Evolutionary conservation across 1,140 invertebrate genomes (phyloP), one percentile per base, ranked within the genome.

Genomic region (Hypsibius dujardini): DNA sequence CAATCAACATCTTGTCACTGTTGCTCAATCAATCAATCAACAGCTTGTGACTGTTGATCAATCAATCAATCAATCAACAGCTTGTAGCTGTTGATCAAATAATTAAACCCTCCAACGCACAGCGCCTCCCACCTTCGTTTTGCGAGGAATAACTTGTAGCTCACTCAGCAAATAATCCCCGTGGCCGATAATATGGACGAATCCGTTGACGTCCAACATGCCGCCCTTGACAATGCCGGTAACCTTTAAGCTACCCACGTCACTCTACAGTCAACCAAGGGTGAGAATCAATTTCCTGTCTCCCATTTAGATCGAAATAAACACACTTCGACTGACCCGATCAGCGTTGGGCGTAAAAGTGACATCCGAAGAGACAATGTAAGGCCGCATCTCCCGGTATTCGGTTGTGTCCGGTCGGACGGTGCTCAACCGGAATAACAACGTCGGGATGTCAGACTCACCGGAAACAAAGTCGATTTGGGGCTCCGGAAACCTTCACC

Each of bases 111-210:
- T 28, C 28, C 28, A 0, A 28, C 28, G 28, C 28, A 28, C 28
- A 28, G 28, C 28, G 28, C 28, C 28, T 28, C 28, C 28, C 28
- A 28, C 28, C 28, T 28, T 28, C 28, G 28, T 28, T 28, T 28
- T 28, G 28, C 28, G 28, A 28, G 28, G 28, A 28, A 28, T 28
- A 28, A 28, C 28, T 28, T 28, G 28, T 74, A 96, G 90, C 78
- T 87, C 85, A 1, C 80, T 82, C 84, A 97, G 86, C 82, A 95
- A 92, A 79, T 88, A 97, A 77, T 95, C 89, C 59, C 92, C 93
- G 77, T 90, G 85, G 0, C 90, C 92, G 70, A 90, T 86, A 70
- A 98, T 85, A 76, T 97, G 90, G 67, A 98, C 81, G 67, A 96
- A 81, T 74, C 86, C 82, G 83, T 97, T 95, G 0, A 89, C 90